A percentile compares a stretch with the other conserved stretches of the same genome.
Evolutionary conservation across 2,797 vertebrate species (phyloP).

Genomic region (Huso huso): DNA sequence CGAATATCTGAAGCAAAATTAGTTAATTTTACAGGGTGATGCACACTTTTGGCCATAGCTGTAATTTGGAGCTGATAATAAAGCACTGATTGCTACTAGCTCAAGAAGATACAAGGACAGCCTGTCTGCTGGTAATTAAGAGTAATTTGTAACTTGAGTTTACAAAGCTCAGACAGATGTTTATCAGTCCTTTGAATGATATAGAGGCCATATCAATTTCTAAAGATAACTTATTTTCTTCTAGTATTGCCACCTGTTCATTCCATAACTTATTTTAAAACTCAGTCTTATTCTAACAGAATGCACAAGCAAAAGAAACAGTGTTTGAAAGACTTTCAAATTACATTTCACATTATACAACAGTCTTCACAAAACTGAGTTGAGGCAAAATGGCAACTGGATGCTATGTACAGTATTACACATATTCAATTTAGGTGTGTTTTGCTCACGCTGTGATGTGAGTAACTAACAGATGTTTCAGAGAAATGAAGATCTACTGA

Average conservation of each 20-base stretch:
- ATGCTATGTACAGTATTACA: not conserved
- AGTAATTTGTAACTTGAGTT: not conserved
- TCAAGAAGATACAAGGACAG: not conserved
- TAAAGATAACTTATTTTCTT: constrained; percentile 8
- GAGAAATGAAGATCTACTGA: not conserved
- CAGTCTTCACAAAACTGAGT: not conserved
- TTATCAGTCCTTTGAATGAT: constrained; percentile 8
- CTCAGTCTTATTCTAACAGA: not conserved
- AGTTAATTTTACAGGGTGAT: too few species aligned
- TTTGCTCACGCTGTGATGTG: not conserved
- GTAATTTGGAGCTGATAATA: not conserved
- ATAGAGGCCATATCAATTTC: constrained; percentile 4
- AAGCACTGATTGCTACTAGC: not conserved
- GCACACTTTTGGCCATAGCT: too few species aligned
- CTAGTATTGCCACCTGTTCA: constrained; percentile 10
- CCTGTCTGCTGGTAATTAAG: not conserved
- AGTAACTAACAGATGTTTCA: not conserved
- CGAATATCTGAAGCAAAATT: too few species aligned
- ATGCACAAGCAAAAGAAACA: not conserved
- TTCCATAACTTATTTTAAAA: not conserved
- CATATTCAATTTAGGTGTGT: not conserved
- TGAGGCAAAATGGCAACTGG: not conserved
- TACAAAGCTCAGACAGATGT: constrained; percentile 9
- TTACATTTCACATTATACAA: constrained; percentile 6
- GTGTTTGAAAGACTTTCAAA: constrained; percentile 3